Conservation (phyloP, 2,113 vertebrate genomes). For the Larimichthys crocea region DNA sequence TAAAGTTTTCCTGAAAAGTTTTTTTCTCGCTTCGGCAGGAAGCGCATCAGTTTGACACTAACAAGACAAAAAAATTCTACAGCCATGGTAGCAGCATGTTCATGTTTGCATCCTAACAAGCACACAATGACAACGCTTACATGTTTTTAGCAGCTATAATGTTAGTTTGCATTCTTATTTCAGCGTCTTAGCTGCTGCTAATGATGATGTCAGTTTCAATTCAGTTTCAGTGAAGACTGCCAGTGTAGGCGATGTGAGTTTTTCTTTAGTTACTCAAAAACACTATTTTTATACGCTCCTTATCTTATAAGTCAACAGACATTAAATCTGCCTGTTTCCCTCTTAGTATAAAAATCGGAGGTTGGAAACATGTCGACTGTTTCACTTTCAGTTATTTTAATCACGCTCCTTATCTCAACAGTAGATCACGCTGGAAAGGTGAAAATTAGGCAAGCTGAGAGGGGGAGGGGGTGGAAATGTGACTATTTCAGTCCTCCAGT, state of each 20-base stretch:
- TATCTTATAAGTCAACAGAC: not conserved
- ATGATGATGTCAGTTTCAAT: too few relatives aligned
- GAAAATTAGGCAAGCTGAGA: conserved; percentile 56
- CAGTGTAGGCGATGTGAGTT: not conserved
- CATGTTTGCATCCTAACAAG: not conserved
- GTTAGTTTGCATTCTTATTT: not conserved
- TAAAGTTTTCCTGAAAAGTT: not conserved
- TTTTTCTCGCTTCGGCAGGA: not conserved
- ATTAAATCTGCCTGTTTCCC: not conserved
- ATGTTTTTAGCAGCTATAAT: not conserved
- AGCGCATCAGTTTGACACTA: too few relatives aligned
- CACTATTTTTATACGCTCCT: not conserved
- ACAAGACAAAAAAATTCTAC: too few relatives aligned
- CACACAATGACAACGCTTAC: not conserved
- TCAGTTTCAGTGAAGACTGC: not conserved
- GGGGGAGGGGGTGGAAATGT: conserved; percentile 35
- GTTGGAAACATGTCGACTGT: not conserved
- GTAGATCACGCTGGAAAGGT: conserved; percentile 48
- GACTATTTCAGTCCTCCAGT: conserved; percentile 49
- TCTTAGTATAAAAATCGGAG: not conserved
- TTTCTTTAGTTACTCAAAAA: not conserved
- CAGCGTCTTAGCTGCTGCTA: not conserved
- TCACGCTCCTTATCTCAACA: conserved; percentile 28
- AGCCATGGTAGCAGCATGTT: too few relatives aligned
- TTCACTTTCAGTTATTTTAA: conserved; percentile 44